These are phyloP conservation scores for Brotogeris chrysoptera DNA, from an alignment of 2,797 vertebrate genomes.

Conservation along the genomic window DNA sequence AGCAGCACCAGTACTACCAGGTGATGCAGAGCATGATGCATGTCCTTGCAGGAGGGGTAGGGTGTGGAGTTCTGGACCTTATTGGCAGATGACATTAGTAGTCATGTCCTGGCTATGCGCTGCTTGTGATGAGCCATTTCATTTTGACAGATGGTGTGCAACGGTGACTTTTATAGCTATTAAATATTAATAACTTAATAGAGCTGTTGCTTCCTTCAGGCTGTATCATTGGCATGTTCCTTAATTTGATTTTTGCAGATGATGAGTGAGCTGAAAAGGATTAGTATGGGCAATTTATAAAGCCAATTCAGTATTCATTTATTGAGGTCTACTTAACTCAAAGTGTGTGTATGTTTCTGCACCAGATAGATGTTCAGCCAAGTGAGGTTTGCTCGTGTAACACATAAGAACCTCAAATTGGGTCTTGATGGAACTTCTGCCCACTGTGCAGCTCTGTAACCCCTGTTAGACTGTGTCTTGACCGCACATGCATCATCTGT, in stretches of 20 bases:
- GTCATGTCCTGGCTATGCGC: background rate
- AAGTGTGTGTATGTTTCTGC: background rate
- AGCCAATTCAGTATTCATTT: background rate
- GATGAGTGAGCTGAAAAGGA: background rate
- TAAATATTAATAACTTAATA: background rate
- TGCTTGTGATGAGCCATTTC: background rate
- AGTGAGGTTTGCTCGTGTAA: background rate
- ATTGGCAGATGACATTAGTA: background rate
- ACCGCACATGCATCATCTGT: background rate
- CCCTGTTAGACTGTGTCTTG: background rate
- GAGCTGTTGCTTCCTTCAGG: background rate
- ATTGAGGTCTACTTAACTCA: background rate
- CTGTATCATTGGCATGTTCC: background rate
- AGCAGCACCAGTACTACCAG: constrained; percentile 39
- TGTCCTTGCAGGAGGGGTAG: background rate
- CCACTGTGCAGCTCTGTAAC: background rate
- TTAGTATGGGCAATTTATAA: background rate
- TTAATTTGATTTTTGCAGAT: background rate
- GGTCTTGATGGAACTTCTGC: background rate
- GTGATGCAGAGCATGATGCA: background rate
- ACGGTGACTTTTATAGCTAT: background rate
- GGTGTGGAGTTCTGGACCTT: background rate
- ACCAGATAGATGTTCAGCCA: background rate
- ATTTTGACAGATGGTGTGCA: background rate
- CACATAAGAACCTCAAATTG: background rate